Conservation (phyloP, 2,797 vertebrate genomes). For the Alauda arvensis region DNA sequence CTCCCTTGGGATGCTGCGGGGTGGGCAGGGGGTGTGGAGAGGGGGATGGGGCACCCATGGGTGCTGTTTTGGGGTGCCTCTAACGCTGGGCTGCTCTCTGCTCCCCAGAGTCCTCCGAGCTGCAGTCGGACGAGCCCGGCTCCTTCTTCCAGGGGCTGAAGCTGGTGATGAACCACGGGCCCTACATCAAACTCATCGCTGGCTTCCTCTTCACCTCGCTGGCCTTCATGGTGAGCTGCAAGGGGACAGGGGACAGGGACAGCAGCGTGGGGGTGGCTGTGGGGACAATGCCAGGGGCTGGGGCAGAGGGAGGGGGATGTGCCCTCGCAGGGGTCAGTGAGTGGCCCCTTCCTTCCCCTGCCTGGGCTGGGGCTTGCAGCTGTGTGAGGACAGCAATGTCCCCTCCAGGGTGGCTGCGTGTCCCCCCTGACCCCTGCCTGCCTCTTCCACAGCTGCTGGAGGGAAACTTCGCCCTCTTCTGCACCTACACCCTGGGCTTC, state of each 20-base stretch:
- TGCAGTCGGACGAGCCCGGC: constrained; percentile 69
- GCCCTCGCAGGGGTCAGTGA: background rate
- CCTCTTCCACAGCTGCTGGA: constrained; percentile 81
- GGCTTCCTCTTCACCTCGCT: constrained; percentile 93
- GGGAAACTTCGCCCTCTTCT: constrained; percentile 95
- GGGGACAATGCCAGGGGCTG: background rate
- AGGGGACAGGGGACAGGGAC: background rate
- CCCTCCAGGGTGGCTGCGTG: too few relatives aligned
- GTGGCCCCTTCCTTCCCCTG: background rate
- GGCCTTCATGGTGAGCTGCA: constrained; percentile 87
- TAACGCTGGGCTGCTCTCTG: background rate
- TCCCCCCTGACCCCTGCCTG: background rate
- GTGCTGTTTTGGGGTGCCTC: background rate
- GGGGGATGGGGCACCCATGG: background rate
- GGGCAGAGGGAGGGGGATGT: background rate
- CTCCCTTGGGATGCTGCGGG: background rate
- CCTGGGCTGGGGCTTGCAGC: accelerated
- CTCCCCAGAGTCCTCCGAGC: constrained; percentile 68
- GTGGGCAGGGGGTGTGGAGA: background rate
- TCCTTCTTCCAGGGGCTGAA: constrained; percentile 83
- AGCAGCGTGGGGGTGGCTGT: background rate
- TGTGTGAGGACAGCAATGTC: background rate
- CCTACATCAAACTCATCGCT: constrained; percentile 86
- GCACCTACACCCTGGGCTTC: constrained; percentile 87
- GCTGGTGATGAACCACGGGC: constrained; percentile 83